phyloP scores from a whole-genome alignment of 2,797 vertebrate species.

The Telmatherina bonti region DNA sequence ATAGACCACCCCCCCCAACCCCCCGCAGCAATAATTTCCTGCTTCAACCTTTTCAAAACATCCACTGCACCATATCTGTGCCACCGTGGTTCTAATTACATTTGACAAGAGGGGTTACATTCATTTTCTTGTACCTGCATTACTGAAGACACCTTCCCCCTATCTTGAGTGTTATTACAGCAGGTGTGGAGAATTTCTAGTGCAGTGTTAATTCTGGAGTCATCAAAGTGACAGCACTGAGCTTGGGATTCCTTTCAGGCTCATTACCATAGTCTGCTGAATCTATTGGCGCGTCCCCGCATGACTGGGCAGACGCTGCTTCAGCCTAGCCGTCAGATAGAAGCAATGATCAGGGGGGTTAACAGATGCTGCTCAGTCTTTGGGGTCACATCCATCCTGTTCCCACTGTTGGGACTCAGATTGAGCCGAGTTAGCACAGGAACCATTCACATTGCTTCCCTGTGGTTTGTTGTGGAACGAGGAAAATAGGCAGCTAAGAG shows the following conservation, averaged over 20 bases:
- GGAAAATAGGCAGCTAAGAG: slow-evolving; percentile 30
- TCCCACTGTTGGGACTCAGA: slow-evolving; percentile 54
- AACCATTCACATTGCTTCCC: slow-evolving; percentile 13
- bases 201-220: slow-evolving; percentile 74
- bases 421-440: slow-evolving; percentile 29
- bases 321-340: slow-evolving; percentile 63
- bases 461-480: slow-evolving; percentile 26
- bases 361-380: slow-evolving; percentile 73
- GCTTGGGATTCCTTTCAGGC: slow-evolving; percentile 74
- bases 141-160: slow-evolving; percentile 56
- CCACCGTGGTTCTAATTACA: slow-evolving; percentile 67
- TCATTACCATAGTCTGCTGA: slow-evolving; percentile 78
- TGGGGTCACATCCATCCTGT: slow-evolving; percentile 67
- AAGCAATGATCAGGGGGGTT: slow-evolving; percentile 75
- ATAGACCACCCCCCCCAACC: slow-evolving; percentile 30
- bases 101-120: slow-evolving; percentile 71
- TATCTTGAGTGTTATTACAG: slow-evolving; percentile 73
- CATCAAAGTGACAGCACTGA: slow-evolving; percentile 75
- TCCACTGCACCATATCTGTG: slow-evolving; percentile 46
- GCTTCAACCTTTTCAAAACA: slow-evolving; percentile 56
- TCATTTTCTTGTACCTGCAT: slow-evolving; percentile 68
- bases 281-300: slow-evolving; percentile 72
- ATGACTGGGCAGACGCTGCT: slow-evolving; percentile 66
- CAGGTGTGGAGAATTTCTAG: slow-evolving; percentile 72
- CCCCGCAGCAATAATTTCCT: slow-evolving; percentile 42